phyloP scores from a whole-genome alignment of 2,888 invertebrate species.

The Lamellibrachia satsuma region DNA sequence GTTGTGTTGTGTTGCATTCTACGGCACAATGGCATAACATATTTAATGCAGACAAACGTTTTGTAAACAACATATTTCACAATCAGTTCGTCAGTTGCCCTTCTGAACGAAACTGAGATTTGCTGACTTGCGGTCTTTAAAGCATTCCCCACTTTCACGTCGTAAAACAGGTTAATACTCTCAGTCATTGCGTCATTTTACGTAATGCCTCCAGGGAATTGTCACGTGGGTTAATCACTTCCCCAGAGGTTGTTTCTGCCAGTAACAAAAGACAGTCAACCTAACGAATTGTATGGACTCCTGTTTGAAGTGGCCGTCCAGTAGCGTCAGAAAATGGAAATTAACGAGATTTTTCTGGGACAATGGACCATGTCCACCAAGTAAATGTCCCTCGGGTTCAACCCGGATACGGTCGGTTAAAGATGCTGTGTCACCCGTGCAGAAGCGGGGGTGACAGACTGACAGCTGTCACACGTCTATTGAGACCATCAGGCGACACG shows the following conservation, averaged over 20 bases:
- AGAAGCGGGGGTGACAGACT: not conserved
- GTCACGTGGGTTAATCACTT: not conserved
- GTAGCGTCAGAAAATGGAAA: not conserved
- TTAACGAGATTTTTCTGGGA: not conserved
- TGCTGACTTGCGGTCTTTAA: not conserved
- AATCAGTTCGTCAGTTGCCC: too few species aligned
- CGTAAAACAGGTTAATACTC: not conserved
- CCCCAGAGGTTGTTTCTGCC: not conserved
- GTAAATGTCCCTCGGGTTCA: not conserved
- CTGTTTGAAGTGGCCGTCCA: not conserved
- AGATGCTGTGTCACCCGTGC: not conserved
- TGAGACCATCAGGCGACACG: not conserved
- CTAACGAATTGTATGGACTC: not conserved
- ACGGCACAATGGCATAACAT: too few species aligned
- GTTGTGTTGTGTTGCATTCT: too few species aligned
- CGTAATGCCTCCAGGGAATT: not conserved
- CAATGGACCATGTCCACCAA: not conserved
- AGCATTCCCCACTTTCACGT: not conserved
- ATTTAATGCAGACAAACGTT: too few species aligned
- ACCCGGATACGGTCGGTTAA: not conserved
- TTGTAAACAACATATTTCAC: too few species aligned
- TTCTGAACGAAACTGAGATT: too few species aligned
- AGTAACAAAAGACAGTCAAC: not conserved
- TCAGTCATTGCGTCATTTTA: not conserved
- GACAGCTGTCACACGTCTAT: not conserved